Conservation (phyloP, 2,113 vertebrate genomes). For the Aramus guarauna region DNA sequence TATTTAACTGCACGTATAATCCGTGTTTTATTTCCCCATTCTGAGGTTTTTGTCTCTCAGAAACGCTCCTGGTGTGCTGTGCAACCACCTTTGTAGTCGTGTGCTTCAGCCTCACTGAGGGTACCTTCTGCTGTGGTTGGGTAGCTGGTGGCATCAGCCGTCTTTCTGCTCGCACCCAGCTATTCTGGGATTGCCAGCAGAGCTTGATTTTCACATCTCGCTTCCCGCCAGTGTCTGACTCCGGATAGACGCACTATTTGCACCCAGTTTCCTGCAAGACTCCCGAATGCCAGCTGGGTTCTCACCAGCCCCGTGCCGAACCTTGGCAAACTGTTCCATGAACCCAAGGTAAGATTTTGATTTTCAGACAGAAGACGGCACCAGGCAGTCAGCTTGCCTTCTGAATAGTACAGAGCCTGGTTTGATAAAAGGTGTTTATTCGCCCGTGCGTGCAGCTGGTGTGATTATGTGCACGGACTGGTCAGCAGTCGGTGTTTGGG, state of each 20-base stretch:
- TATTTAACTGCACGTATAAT: fast-evolving
- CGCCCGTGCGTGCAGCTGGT: background rate
- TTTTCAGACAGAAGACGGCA: background rate
- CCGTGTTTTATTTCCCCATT: fast-evolving
- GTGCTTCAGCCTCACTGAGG: background rate
- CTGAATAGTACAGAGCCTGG: fast-evolving
- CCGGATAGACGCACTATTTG: background rate
- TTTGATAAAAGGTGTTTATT: background rate
- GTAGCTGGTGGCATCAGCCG: background rate
- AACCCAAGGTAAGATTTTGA: background rate
- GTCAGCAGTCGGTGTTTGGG: background rate
- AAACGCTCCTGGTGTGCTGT: background rate
- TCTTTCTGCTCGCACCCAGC: background rate
- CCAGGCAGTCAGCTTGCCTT: background rate
- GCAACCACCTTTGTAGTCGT: fast-evolving
- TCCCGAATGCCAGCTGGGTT: background rate
- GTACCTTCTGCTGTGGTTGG: background rate
- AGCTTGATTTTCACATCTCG: background rate
- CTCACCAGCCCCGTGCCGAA: background rate
- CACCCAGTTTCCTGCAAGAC: background rate
- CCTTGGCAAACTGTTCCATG: background rate
- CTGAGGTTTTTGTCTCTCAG: background rate
- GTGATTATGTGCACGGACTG: background rate
- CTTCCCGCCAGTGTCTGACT: background rate
- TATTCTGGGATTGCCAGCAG: background rate